Evolutionary conservation across 2,113 vertebrate genomes (phyloP).

Genomic region (Tragelaphus imberbis): DNA sequence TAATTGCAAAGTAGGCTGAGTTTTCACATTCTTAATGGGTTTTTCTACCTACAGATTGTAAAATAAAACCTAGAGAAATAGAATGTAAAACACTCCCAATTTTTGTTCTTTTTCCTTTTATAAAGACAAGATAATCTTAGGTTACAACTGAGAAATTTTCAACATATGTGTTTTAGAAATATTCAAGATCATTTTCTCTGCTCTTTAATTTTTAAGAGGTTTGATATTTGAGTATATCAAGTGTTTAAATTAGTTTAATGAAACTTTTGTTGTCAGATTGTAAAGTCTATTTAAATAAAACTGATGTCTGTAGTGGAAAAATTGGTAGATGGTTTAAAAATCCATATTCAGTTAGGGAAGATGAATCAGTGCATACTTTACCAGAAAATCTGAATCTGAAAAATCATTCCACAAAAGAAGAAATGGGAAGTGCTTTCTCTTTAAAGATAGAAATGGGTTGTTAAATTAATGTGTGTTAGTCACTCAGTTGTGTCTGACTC

Average conservation of each 20-base stretch:
- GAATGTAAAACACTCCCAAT: background rate
- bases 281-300: conserved; percentile 27
- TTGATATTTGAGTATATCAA: conserved; percentile 24
- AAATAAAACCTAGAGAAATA: conserved; percentile 22
- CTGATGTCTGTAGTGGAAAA: background rate
- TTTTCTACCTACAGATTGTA: background rate
- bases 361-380: background rate
- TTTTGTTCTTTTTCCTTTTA: background rate
- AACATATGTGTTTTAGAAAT: conserved; percentile 3
- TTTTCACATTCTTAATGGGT: conserved; percentile 1
- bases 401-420: background rate
- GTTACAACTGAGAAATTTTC: background rate
- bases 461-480: background rate
- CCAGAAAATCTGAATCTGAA: conserved; percentile 22
- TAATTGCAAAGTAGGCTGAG: background rate
- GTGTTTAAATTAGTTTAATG: conserved; percentile 38
- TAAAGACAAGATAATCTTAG: background rate
- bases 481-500: background rate
- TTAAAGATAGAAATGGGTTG: background rate
- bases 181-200: background rate
- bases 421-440: background rate
- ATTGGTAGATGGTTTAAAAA: background rate
- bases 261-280: conserved; percentile 23
- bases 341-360: background rate
- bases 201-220: background rate